These are phyloP conservation scores for Pristiophorus japonicus DNA, from an alignment of 2,113 vertebrate species.

Conservation along the genomic window DNA sequence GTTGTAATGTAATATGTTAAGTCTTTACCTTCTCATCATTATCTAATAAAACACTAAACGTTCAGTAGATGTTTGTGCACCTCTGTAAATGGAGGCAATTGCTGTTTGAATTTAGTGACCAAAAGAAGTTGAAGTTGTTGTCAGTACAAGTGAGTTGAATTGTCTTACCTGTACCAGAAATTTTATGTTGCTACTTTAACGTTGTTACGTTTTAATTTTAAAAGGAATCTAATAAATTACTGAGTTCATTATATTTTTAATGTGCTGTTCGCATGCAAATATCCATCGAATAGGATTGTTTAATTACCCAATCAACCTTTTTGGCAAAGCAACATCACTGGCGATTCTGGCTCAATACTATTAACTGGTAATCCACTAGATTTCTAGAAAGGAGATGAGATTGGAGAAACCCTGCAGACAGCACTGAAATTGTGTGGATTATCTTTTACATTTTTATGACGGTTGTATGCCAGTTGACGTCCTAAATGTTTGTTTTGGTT, in stretches of 20 bases:
- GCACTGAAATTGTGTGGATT: background rate
- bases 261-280: background rate
- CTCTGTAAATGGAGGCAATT: conserved; percentile 21
- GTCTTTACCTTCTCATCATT: conserved; percentile 26
- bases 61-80: conserved; percentile 27
- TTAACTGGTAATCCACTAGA: background rate
- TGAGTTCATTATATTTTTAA: conserved; percentile 25
- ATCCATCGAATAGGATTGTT: background rate
- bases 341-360: background rate
- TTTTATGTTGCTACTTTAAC: conserved; percentile 35
- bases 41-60: conserved; percentile 9
- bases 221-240: conserved; percentile 29
- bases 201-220: conserved; percentile 34
- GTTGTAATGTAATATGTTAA: conserved; percentile 37
- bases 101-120: conserved; percentile 33
- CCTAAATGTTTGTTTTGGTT: background rate
- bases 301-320: background rate
- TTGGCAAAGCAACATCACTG: background rate
- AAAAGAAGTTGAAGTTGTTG: conserved; percentile 10
- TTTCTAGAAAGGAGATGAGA: background rate
- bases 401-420: background rate
- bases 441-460: background rate
- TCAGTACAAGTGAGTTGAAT: conserved; percentile 36
- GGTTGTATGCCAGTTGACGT: background rate
- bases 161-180: conserved; percentile 35